Base-by-base conservation (phyloP, 2,888 invertebrate species). In the Ormyrus thymus region DNA sequence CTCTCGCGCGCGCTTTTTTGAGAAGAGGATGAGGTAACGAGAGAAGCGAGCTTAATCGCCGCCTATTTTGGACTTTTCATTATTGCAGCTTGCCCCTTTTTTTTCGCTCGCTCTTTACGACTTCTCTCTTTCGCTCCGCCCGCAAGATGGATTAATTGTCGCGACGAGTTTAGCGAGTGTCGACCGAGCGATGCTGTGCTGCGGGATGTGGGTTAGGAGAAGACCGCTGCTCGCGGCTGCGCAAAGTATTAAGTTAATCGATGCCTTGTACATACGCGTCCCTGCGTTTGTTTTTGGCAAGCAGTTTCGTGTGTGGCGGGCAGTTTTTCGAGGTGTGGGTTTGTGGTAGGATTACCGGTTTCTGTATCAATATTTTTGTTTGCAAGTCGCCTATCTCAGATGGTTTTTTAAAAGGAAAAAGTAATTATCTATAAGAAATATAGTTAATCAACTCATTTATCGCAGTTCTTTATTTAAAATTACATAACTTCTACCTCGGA, bases 101-200 rank as follows among this genome's bases (percentile, higher is more conserved):
- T 15, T 51, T n/a, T 51, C 29, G 9, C 6, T 4, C 61, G 43
- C 10, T 4, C 46, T 29, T 9, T 8, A 5, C 29, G 29, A 29
- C 43, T 51, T 13, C 29, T 10, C 43, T 61, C 29, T 71, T 61
- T 71, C 11, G 48, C 29, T 58, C 45, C 50, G 43, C 66, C 29
- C 46, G 59, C 69, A 56, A 66, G 61, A 53, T 48, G 68, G 45
- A 77, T 77, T 77, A 77, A 71, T 71, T 71, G 76, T 65, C 70
- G 8, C 53, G 70, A 75, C 68, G 61, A 75, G 68, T 75, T 65
- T 68, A n/a, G 76, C 11, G 29, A 29, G n/a, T n/a, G 43, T 6
- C 29, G 50, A 50, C 29, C 50, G 51, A 62, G 62, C 69, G 62
- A 55, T 9, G 55, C 13, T 56, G n/a, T 0, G n/a, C 10, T 29